A percentile compares a stretch with the other conserved stretches of the same genome.
These are phyloP conservation scores for Meganola albula DNA, from an alignment of 2,888 invertebrate species.

Conservation along the genomic window DNA sequence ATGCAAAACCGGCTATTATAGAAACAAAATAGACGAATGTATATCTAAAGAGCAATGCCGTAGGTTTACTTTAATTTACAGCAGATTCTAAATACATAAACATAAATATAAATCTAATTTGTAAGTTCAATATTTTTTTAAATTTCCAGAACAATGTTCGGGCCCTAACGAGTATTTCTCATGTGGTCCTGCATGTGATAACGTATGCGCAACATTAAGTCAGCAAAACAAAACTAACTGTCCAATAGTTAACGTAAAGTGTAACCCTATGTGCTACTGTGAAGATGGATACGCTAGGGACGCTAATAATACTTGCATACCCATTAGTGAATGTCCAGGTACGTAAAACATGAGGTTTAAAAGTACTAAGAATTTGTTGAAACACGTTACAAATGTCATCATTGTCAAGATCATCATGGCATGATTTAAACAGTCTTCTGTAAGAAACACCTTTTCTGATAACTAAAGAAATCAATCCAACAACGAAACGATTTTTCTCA, in stretches of 20 bases:
- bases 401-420: too few species aligned
- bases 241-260: slow-evolving; percentile 30
- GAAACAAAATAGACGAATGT: slow-evolving; percentile 12
- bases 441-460: too few species aligned
- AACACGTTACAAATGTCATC: too few species aligned
- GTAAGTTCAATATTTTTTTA: too few species aligned
- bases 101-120: too few species aligned
- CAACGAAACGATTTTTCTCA: too few species aligned
- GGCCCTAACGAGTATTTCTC: slow-evolving; percentile 36
- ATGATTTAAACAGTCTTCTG: too few species aligned
- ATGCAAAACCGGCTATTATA: slow-evolving; percentile 29
- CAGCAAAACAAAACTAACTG: slow-evolving; percentile 30
- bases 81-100: too few species aligned
- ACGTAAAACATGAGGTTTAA: too few species aligned
- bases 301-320: slow-evolving; percentile 25
- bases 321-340: slow-evolving; percentile 30
- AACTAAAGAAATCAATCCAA: too few species aligned
- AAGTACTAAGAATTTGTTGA: too few species aligned
- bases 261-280: slow-evolving; percentile 38
- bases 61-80: slow-evolving; percentile 10
- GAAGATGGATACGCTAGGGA: slow-evolving; percentile 35
- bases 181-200: slow-evolving; percentile 45
- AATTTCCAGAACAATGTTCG: too few species aligned
- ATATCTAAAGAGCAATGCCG: slow-evolving; percentile 10
- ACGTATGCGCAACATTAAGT: slow-evolving; percentile 35